A percentile compares a stretch with the other conserved stretches of the same genome.
Conservation (phyloP, 1,140 invertebrate genomes). For the Notospermus geniculatus region DNA sequence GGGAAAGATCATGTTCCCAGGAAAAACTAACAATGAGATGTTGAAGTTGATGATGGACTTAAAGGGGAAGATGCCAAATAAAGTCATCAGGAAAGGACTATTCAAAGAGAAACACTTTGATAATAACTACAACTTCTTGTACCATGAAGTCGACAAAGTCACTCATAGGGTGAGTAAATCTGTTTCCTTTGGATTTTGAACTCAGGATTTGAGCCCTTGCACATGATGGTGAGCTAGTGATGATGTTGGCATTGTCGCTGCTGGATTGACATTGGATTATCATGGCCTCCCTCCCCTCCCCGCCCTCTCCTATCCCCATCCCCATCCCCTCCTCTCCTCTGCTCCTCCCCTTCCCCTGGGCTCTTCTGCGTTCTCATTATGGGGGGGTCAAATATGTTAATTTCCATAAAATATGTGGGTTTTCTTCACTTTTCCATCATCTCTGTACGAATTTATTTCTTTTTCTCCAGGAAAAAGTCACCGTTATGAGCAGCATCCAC, state of each 20-base stretch:
- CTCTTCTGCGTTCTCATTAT: too few relatives aligned
- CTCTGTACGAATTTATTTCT: slow-evolving; percentile 4
- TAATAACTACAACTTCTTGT: slow-evolving; percentile 92
- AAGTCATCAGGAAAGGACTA: slow-evolving; percentile 88
- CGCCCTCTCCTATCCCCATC: too few relatives aligned
- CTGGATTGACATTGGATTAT: too few relatives aligned
- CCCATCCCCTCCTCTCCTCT: too few relatives aligned
- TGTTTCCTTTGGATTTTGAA: too few relatives aligned
- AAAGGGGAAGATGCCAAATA: slow-evolving; percentile 97
- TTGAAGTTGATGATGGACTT: slow-evolving; percentile 99
- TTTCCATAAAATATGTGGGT: slow-evolving; percentile 12
- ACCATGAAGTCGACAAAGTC: slow-evolving; percentile 96
- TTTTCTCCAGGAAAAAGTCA: slow-evolving; percentile 84
- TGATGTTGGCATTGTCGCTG: too few relatives aligned
- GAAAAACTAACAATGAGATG: slow-evolving; percentile 99
- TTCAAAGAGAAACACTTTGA: slow-evolving; percentile 98
- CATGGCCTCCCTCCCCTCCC: too few relatives aligned
- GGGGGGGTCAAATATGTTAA: too few relatives aligned
- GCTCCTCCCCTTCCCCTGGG: too few relatives aligned
- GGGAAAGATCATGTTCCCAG: slow-evolving; percentile 96
- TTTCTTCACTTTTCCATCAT: slow-evolving; percentile 2
- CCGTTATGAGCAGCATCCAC: slow-evolving; percentile 89
- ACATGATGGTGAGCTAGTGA: slow-evolving; percentile 11
- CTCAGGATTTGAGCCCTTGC: too few relatives aligned
- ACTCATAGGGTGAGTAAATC: slow-evolving; percentile 87